phyloP scores from a whole-genome alignment of 1,140 invertebrate species.

The Ceratina calcarata region DNA sequence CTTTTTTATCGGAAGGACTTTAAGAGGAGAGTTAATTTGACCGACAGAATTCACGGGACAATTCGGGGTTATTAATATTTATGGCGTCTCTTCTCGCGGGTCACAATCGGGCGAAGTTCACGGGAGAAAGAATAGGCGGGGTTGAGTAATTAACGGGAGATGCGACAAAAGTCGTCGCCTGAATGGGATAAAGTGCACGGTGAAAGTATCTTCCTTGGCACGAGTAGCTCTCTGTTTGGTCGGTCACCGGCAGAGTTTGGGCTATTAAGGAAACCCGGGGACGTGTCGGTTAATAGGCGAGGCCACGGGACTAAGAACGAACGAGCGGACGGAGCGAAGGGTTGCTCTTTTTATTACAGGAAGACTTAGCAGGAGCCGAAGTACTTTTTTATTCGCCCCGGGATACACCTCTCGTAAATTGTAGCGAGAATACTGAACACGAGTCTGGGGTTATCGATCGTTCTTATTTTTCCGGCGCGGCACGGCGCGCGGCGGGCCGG shows the following conservation, averaged over 20 bases:
- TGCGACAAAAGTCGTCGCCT: constrained; percentile 23
- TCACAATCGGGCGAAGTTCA: not conserved
- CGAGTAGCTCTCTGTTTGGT: constrained; percentile 45
- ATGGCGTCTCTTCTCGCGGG: not conserved
- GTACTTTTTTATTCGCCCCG: constrained; percentile 51
- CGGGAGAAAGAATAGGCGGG: constrained; percentile 7
- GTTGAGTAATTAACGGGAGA: constrained; percentile 7
- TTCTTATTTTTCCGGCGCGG: not conserved
- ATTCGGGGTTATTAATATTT: constrained; percentile 2
- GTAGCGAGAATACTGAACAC: not conserved
- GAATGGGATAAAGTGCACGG: constrained; percentile 29
- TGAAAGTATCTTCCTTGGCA: constrained; percentile 70
- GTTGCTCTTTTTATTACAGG: constrained; percentile 59
- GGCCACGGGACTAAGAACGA: constrained; percentile 59
- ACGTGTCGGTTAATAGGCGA: constrained; percentile 46
- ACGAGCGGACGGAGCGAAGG: constrained; percentile 50
- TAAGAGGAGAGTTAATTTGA: not conserved
- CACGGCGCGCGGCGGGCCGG: not conserved
- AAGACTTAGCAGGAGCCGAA: constrained; percentile 44
- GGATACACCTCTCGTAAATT: constrained; percentile 49
- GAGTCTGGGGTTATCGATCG: constrained; percentile 21
- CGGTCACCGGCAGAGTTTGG: constrained; percentile 34
- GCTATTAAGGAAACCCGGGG: constrained; percentile 41
- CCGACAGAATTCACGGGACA: not conserved
- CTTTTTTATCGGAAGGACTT: not conserved